Evolutionary conservation across 2,113 vertebrate species (phyloP).

Genomic region (Eublepharis macularius): DNA sequence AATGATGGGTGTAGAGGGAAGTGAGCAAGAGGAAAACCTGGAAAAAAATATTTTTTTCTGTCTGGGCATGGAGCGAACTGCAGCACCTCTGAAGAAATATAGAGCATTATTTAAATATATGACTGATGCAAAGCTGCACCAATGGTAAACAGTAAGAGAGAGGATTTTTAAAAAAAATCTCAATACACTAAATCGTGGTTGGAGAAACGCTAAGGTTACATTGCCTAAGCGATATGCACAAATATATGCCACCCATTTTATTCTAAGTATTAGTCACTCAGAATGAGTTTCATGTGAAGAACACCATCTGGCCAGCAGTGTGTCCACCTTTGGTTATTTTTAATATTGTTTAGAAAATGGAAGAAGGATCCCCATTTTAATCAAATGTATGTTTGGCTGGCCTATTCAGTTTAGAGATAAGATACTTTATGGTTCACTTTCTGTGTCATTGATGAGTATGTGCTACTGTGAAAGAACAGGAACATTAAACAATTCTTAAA

Average conservation of each 20-base stretch:
- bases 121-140: conserved; percentile 7
- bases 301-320: background rate
- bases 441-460: background rate
- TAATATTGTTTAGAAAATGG: background rate
- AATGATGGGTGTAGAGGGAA: conserved; percentile 54
- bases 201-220: background rate
- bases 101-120: conserved; percentile 8
- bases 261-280: background rate
- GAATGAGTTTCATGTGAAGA: background rate
- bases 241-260: background rate
- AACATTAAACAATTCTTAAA: background rate
- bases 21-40: conserved; percentile 65
- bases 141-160: background rate
- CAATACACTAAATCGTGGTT: background rate
- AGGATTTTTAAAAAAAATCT: too few relatives aligned
- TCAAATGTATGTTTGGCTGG: background rate
- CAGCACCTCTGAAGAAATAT: conserved; percentile 44
- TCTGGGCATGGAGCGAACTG: conserved; percentile 24
- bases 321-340: background rate
- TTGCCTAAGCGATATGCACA: background rate
- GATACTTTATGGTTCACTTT: background rate
- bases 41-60: conserved; percentile 52
- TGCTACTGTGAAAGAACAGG: background rate
- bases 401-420: background rate
- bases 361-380: background rate